Evolutionary conservation across 2,888 invertebrate species (phyloP).

Genomic region (Pharmacophagus antenor): DNA sequence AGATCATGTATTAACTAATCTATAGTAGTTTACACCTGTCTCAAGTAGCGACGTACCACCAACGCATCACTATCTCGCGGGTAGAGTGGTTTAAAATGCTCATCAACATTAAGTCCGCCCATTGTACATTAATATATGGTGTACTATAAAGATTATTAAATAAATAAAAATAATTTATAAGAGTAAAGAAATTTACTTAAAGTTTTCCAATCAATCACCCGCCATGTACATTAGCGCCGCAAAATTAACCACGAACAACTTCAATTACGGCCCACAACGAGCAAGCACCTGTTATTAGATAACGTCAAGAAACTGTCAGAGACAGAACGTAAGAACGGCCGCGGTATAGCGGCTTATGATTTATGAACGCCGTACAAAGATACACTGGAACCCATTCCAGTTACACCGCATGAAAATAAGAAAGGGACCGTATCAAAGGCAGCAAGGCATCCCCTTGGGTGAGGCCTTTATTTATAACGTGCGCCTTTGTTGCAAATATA

Average conservation of each 20-base stretch:
- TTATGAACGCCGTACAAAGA: slow-evolving; percentile 66
- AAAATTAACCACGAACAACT: slow-evolving; percentile 27
- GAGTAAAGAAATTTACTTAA: slow-evolving; percentile 10
- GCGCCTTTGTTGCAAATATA: slow-evolving; percentile 77
- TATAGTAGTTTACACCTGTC: too few species aligned
- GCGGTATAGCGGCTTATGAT: slow-evolving; percentile 63
- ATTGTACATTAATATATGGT: too few species aligned
- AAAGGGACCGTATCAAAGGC: slow-evolving; percentile 78
- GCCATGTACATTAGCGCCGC: slow-evolving; percentile 22
- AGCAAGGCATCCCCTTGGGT: slow-evolving; percentile 66
- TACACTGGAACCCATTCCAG: slow-evolving; percentile 55
- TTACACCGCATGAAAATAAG: slow-evolving; percentile 76
- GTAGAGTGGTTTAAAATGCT: too few species aligned
- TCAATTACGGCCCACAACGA: slow-evolving; percentile 21
- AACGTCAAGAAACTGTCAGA: slow-evolving; percentile 26
- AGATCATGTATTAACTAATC: too few species aligned
- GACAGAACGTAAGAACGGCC: slow-evolving; percentile 11
- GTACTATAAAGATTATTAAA: too few species aligned
- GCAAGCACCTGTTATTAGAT: slow-evolving; percentile 30
- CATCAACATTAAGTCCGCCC: neutral
- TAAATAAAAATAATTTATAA: neutral
- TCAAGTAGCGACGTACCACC: too few species aligned
- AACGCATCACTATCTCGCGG: too few species aligned
- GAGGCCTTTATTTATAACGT: slow-evolving; percentile 72
- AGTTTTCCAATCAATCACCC: slow-evolving; percentile 28